Evolutionary conservation across 2,113 vertebrate species (phyloP).

Genomic region (Hydrochoerus hydrochaeris): DNA sequence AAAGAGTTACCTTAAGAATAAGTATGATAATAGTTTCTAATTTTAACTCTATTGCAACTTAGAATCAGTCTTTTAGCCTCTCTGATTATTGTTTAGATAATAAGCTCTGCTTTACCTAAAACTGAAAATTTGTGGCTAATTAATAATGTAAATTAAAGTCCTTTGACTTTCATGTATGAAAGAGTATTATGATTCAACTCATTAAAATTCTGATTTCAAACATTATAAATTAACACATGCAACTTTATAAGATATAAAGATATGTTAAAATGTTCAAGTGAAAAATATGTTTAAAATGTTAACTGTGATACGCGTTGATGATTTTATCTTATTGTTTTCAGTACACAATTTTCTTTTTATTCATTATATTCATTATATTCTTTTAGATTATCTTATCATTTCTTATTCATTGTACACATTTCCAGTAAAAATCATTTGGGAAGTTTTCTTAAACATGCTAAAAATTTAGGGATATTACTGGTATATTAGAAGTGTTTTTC

Average conservation of each 20-base stretch:
- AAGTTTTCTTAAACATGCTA: constrained; percentile 4
- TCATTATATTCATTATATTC: not conserved
- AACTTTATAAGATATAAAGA: constrained; percentile 60
- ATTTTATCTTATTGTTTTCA: constrained; percentile 33
- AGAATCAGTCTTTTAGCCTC: constrained; percentile 46
- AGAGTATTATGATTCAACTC: constrained; percentile 41
- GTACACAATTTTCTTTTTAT: not conserved
- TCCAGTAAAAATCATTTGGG: not conserved
- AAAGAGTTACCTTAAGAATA: not conserved
- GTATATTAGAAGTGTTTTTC: not conserved
- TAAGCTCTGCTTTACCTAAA: constrained; percentile 43
- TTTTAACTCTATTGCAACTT: constrained; percentile 50
- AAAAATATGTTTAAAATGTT: constrained; percentile 45
- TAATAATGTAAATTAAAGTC: constrained; percentile 59
- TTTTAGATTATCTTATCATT: not conserved
- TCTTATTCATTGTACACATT: not conserved
- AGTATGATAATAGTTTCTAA: constrained; percentile 34
- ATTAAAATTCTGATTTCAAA: constrained; percentile 66
- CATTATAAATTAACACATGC: constrained; percentile 60
- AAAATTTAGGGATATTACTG: not conserved
- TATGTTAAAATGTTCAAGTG: constrained; percentile 43
- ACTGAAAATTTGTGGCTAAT: constrained; percentile 47
- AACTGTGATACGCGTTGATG: not conserved
- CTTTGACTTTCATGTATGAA: constrained; percentile 60
- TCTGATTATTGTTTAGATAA: constrained; percentile 63